Base-by-base conservation (phyloP, 2,113 vertebrate species). In the Pedionomus torquatus region DNA sequence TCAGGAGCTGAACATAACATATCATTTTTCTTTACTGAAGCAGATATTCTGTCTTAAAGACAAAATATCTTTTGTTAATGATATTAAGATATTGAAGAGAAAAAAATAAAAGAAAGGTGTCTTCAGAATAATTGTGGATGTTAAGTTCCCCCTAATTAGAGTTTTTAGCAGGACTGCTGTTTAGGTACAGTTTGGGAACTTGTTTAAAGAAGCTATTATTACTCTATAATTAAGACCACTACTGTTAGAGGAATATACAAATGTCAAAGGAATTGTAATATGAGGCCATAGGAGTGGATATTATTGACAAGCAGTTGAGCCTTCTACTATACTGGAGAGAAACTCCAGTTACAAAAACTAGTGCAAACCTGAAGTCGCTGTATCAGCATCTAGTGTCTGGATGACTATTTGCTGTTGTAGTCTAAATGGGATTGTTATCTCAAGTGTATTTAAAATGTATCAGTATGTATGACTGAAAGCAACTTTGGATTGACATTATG, bases 201-300 rank as follows among this genome's bases (percentile, higher is more conserved):
- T 30, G 19, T 66, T 35, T 37, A 49, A 52, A 80, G 25, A 49
- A 46, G 17, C 2, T 6, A 44, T 63, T 48, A 2, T 23, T 44
- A 44, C 13, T 4, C 1, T 58, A 1, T 52, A n/a, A 58, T 48
- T 84, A 26, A 65, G 26, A 72, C 11, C 13, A 43, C 18, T 71
- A 33, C 6, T 57, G 9, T 17, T 7, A 72, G 49, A 63, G 17
- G 9, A 43, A n/a, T 15, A 81, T 8, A 20, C 0, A 0, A 24
- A 7, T 24, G 5, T 48, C 14, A 63, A 63, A 71, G 4, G 9
- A 80, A 52, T 65, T 83, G 20, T 35, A 54, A 3, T 41, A 6
- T 51, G 17, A 71, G 5, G 26, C 2, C 6, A 33, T 58, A 6
- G 4, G 11, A 58, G 7, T 54, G 43, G 79, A 37, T 76, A 39